These are phyloP conservation scores for Leucoma salicis DNA, from an alignment of 2,888 invertebrate species.

Conservation along the genomic window DNA sequence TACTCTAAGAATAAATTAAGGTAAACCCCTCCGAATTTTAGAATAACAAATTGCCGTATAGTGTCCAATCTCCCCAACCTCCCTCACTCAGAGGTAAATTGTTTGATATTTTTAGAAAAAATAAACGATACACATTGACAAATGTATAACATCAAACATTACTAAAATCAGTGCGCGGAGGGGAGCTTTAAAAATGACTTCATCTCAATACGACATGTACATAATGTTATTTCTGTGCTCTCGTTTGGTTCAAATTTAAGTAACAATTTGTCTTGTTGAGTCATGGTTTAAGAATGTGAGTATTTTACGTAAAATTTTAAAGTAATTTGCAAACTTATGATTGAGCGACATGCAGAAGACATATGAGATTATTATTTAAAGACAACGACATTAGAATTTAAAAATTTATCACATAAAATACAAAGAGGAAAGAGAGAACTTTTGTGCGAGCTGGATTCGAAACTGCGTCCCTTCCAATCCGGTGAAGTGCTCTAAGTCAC, in stretches of 20 bases:
- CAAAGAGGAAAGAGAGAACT: no score
- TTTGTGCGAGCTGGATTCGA: no score
- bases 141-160: conserved; percentile 61
- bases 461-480: no score
- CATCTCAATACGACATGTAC: conserved; percentile 55
- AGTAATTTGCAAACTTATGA: neutral
- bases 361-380: no score
- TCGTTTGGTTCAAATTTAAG: conserved; percentile 41
- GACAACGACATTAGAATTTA: no score
- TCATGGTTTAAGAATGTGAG: conserved; percentile 17
- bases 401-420: no score
- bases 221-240: conserved; percentile 53
- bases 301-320: neutral
- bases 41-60: neutral
- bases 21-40: neutral
- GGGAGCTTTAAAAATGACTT: conserved; percentile 65
- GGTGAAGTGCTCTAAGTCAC: no score
- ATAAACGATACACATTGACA: conserved; percentile 59
- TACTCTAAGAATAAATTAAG: no score
- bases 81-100: conserved; percentile 14
- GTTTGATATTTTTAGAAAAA: conserved; percentile 37
- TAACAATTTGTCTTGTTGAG: conserved; percentile 37
- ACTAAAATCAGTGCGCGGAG: conserved; percentile 42
- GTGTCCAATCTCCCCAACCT: neutral
- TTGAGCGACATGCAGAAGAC: no score